These are phyloP conservation scores for Dinomys branickii DNA, from an alignment of 2,113 vertebrate genomes.

Conservation along the genomic window DNA sequence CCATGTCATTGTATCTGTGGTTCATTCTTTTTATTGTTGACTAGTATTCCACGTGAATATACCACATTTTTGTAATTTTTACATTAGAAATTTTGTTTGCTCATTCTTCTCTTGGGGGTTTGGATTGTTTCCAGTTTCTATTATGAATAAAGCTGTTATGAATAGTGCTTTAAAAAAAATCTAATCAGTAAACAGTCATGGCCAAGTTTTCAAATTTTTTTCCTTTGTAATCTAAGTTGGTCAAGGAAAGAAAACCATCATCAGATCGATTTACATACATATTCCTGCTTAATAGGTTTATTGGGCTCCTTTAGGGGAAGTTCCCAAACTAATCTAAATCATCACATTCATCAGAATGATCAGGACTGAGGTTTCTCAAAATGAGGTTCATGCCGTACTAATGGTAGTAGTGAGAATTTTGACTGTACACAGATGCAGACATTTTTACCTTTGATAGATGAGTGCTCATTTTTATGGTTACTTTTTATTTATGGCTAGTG, in stretches of 20 bases:
- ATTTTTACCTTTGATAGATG: background rate
- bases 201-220: background rate
- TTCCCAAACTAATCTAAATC: background rate
- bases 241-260: background rate
- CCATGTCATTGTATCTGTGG: background rate
- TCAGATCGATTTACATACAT: background rate
- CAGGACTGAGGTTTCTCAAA: background rate
- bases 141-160: conserved; percentile 40
- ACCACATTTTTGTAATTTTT: background rate
- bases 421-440: background rate
- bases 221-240: conserved; percentile 6
- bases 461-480: background rate
- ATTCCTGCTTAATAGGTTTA: background rate
- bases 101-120: background rate
- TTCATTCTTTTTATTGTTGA: conserved; percentile 1
- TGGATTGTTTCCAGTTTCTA: conserved; percentile 35
- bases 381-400: background rate
- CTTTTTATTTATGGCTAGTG: background rate
- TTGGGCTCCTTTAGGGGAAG: background rate
- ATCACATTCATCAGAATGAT: background rate
- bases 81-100: conserved; percentile 29
- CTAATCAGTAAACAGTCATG: background rate
- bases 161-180: background rate
- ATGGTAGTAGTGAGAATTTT: background rate
- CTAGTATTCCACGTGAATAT: background rate